Conservation (phyloP, 2,797 vertebrate species). For the Rhinoraja longicauda region DNA sequence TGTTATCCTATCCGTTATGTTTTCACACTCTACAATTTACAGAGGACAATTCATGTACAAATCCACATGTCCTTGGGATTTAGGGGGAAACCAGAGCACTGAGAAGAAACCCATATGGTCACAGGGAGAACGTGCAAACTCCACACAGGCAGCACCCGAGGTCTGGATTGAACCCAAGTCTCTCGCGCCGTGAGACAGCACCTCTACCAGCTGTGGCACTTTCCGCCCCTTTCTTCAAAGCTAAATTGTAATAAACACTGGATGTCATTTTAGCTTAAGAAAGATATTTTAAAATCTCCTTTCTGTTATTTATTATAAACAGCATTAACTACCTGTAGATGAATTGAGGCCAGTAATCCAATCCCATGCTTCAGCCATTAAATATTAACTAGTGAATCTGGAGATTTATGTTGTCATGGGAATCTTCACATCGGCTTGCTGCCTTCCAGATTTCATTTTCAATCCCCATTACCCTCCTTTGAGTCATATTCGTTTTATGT, state of each 20-base stretch:
- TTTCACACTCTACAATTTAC: no score
- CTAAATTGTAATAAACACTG: neutral
- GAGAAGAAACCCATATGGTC: no score
- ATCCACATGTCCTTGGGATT: no score
- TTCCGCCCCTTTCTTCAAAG: neutral
- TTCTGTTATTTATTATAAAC: neutral
- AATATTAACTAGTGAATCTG: neutral
- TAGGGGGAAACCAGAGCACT: no score
- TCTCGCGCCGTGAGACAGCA: no score
- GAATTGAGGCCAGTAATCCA: neutral
- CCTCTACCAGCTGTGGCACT: no score
- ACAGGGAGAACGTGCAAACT: no score
- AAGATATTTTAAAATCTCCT: neutral
- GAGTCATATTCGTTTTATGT: neutral
- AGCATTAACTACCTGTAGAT: neutral
- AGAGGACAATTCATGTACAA: no score
- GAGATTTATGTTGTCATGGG: neutral
- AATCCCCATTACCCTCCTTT: no score
- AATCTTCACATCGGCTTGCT: neutral
- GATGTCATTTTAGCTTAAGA: neutral
- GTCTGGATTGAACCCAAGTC: no score
- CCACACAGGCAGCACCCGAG: no score
- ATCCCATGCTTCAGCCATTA: neutral
- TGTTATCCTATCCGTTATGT: no score
- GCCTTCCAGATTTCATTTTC: neutral